Evolutionary conservation across 2,113 vertebrate species (phyloP), one percentile per base, ranked within the genome.

Genomic region (Xerus inauris): DNA sequence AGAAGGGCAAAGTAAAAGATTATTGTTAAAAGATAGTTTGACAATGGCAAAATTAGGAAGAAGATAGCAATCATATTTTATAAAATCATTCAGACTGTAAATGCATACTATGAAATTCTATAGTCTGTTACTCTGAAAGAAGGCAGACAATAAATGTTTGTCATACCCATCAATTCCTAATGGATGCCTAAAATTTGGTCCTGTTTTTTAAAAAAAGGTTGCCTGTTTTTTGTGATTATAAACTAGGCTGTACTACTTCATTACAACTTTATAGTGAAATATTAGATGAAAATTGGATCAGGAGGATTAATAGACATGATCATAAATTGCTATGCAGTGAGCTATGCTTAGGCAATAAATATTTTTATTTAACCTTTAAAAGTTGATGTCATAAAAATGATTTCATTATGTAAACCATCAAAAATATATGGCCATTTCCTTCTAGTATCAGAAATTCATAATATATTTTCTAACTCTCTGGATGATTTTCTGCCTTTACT

Each of bases 311-410:
- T 1, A 72, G 42, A 80, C 6, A 72, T 59, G 17, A 83, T 17
- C 38, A 88, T 59, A 91, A 67, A 59, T 28, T 77, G 22, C 77
- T 94, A 2, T 91, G 77, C 22, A 79, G 67, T 71, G 26, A 92
- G 4, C 16, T 51, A 30, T n/a, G 62, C 9, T 38, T 62, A 11
- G 30, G 40, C 49, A 85, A 71, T 30, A 95, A 71, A 45, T 87
- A 64, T 87, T 54, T 95, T 95, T 26, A 77, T 72, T 93, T 82
- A 51, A 69, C 73, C 32, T 88, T 84, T 69, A 51, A 87, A 94
- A 95, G 40, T 69, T 30, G 26, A 75, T 32, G 2, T 81, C 79
- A 89, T 38, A 8, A 97, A 86, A 79, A 45, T 47, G 35, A 62
- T 42, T 38, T 73, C n/a, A 91, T 85, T 80, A 38, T 38, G 6